These are phyloP conservation scores for Propithecus deckenii DNA, from an alignment of 2,797 vertebrate genomes.

Conservation along the genomic window DNA sequence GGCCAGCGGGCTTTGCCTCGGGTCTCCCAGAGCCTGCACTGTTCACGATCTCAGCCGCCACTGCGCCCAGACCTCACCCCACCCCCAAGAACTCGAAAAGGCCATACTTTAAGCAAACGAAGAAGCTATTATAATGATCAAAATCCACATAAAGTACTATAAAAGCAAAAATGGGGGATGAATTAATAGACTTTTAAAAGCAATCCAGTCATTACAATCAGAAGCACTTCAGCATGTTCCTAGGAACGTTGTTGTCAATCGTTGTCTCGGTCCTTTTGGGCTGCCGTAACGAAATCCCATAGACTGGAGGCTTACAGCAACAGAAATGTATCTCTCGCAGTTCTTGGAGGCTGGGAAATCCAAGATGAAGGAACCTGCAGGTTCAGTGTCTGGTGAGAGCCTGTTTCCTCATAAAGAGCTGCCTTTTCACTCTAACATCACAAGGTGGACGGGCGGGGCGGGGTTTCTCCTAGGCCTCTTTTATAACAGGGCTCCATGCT, in stretches of 20 bases:
- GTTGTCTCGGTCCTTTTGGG: too few species aligned
- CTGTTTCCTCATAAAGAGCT: background rate
- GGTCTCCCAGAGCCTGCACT: background rate
- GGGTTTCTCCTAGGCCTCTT: background rate
- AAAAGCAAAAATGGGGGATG: background rate
- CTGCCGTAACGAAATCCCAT: background rate
- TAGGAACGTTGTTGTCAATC: rapidly evolving
- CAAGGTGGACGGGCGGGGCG: background rate
- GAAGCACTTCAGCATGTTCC: rapidly evolving
- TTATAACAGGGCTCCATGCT: too few species aligned
- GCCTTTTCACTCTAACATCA: background rate
- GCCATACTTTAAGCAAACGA: background rate
- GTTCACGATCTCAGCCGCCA: rapidly evolving
- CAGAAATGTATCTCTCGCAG: background rate
- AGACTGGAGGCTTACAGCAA: background rate
- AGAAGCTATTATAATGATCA: background rate
- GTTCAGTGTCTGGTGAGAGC: background rate
- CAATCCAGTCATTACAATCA: background rate
- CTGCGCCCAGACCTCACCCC: background rate
- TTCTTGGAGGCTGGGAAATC: background rate
- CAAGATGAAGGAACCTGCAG: background rate
- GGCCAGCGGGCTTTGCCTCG: background rate
- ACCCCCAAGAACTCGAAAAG: background rate
- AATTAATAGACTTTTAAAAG: background rate
- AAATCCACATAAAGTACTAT: background rate